Evolutionary conservation across 2,797 vertebrate species (phyloP).

Genomic region (Thripadectes ignobilis): DNA sequence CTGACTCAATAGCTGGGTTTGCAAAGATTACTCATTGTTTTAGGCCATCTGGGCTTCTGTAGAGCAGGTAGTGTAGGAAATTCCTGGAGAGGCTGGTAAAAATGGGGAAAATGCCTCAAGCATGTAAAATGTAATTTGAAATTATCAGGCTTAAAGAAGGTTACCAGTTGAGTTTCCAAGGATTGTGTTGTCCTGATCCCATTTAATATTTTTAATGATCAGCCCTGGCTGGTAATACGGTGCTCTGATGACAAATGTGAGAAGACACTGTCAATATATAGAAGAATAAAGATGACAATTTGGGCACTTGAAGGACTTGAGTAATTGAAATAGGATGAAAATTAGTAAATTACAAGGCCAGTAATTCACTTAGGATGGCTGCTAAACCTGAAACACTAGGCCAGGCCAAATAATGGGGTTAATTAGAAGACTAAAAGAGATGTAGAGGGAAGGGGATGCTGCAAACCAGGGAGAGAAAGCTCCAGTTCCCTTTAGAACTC

Average conservation of each 20-base stretch:
- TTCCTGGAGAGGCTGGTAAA: no score
- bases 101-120: no score
- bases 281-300: background rate
- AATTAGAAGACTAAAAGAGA: background rate
- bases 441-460: fast-evolving
- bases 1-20: no score
- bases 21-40: no score
- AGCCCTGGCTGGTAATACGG: background rate
- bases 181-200: background rate
- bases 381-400: background rate
- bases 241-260: background rate
- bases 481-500: background rate
- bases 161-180: background rate
- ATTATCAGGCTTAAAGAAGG: no score
- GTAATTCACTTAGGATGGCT: background rate
- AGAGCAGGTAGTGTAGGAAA: no score
- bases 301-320: background rate
- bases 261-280: background rate
- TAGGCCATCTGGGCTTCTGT: no score
- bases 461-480: background rate
- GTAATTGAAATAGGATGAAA: background rate
- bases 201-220: background rate
- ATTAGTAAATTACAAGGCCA: background rate
- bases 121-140: no score
- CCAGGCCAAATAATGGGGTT: background rate